phyloP scores from a whole-genome alignment of 2,888 invertebrate species.

The Icerya purchasi region DNA sequence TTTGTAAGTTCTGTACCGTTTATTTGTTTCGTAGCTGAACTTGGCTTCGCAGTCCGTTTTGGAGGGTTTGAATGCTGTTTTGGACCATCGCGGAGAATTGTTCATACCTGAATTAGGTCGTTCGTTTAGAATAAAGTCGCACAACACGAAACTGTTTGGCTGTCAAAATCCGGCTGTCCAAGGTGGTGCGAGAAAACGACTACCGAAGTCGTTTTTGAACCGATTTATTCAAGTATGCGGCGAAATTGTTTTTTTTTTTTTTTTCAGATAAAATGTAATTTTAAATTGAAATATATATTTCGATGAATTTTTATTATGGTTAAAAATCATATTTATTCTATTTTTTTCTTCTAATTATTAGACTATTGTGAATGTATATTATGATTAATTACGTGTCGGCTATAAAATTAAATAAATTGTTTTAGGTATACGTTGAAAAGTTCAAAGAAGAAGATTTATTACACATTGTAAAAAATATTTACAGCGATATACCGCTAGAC shows the following conservation, averaged over 20 bases:
- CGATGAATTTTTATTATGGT: too few relatives aligned
- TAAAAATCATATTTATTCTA: too few relatives aligned
- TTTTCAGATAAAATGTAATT: too few relatives aligned
- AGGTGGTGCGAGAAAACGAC: constrained; percentile 85
- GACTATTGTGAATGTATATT: too few relatives aligned
- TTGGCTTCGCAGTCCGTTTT: constrained; percentile 94
- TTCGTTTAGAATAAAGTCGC: constrained; percentile 49
- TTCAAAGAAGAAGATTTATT: constrained; percentile 38
- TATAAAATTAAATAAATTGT: constrained; percentile 9
- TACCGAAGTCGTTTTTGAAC: constrained; percentile 92
- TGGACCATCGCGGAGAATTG: constrained; percentile 91
- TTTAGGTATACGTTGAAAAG: constrained; percentile 35
- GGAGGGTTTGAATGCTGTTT: constrained; percentile 93
- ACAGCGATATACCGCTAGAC: constrained; percentile 35
- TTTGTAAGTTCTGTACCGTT: too few relatives aligned
- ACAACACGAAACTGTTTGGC: constrained; percentile 71
- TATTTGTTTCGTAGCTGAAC: constrained; percentile 39
- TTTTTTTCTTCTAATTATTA: too few relatives aligned
- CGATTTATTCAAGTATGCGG: constrained; percentile 88
- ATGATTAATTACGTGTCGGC: too few relatives aligned
- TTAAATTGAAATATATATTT: too few relatives aligned
- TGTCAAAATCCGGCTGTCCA: constrained; percentile 93
- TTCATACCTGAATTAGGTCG: constrained; percentile 84
- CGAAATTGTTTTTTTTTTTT: too few relatives aligned
- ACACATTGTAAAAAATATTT: constrained; percentile 42